Conservation (phyloP, 2,888 invertebrate species). For the Brassicogethes aeneus region DNA sequence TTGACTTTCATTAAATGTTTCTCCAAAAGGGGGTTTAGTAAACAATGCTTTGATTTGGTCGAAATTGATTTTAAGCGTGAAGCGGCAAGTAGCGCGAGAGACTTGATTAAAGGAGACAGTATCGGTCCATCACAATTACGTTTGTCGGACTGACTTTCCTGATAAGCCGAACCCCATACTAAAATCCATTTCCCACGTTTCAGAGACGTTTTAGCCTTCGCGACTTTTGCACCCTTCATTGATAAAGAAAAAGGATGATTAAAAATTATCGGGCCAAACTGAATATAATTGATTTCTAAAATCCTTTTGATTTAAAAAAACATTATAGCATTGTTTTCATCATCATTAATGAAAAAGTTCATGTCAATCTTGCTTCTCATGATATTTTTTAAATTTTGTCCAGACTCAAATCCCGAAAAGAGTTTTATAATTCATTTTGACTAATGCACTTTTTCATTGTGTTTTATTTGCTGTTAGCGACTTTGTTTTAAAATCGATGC, state of each 20-base stretch:
- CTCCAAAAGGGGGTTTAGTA: neutral
- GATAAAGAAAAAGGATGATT: neutral
- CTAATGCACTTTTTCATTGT: too few species aligned
- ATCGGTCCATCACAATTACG: constrained; percentile 1
- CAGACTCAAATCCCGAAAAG: too few species aligned
- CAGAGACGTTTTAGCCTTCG: neutral
- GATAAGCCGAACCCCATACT: neutral
- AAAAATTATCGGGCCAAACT: neutral
- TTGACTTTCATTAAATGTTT: neutral
- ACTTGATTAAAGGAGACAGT: neutral
- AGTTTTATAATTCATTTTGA: too few species aligned
- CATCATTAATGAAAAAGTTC: too few species aligned
- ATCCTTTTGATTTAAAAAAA: too few species aligned
- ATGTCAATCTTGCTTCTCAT: too few species aligned
- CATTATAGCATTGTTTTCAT: too few species aligned
- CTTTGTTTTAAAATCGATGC: too few species aligned
- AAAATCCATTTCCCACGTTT: neutral
- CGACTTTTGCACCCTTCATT: too few species aligned
- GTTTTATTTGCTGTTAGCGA: too few species aligned
- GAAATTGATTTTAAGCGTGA: neutral
- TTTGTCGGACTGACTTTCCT: constrained; percentile 1
- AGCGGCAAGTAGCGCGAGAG: neutral
- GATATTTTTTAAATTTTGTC: too few species aligned
- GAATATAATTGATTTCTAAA: too few species aligned
- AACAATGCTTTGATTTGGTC: neutral